phyloP scores from a whole-genome alignment of 2,888 invertebrate genomes.

The Ornithoptera priamus region DNA sequence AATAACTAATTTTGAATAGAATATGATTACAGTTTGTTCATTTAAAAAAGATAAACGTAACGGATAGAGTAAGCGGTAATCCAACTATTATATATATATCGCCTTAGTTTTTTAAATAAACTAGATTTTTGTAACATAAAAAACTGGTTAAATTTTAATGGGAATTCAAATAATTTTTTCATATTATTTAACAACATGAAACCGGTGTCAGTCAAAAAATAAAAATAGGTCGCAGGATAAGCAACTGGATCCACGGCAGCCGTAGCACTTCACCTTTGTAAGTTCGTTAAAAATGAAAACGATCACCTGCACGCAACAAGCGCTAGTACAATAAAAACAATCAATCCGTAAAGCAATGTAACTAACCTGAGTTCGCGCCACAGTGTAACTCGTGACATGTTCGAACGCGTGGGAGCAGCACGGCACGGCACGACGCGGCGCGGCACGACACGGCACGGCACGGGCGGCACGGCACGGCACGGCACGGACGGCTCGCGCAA shows the following conservation, averaged over 20 bases:
- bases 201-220: conserved; percentile 35
- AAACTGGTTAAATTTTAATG: neutral
- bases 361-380: conserved; percentile 49
- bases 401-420: conserved; percentile 39
- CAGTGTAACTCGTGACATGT: conserved; percentile 52
- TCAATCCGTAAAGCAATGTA: conserved; percentile 23
- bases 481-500: conserved; percentile 34
- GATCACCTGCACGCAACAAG: conserved; percentile 8
- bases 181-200: neutral
- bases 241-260: conserved; percentile 37
- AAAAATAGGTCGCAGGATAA: conserved; percentile 42
- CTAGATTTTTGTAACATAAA: no score
- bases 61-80: no score
- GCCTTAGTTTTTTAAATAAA: no score
- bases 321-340: conserved; percentile 22
- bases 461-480: conserved; percentile 34
- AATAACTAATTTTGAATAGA: neutral
- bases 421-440: conserved; percentile 38
- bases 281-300: conserved; percentile 32
- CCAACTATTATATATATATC: no score
- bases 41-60: no score
- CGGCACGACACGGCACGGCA: conserved; percentile 35
- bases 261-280: conserved; percentile 34
- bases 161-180: neutral
- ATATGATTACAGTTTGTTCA: neutral